Conservation (phyloP, 2,113 vertebrate species). For the Tupaia chinensis region DNA sequence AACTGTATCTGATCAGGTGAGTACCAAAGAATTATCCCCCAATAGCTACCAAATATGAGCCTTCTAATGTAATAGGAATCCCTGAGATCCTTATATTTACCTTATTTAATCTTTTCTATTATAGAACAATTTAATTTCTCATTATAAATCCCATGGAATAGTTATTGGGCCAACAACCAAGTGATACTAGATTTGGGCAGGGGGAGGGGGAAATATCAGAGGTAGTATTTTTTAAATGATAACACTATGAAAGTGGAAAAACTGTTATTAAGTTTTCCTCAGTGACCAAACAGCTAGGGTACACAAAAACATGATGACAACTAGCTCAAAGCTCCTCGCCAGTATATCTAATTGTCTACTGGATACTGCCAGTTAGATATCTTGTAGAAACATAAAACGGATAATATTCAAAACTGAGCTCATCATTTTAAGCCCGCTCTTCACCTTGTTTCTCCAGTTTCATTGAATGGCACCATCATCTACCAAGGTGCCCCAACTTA, state of each 20-base stretch:
- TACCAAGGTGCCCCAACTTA: neutral
- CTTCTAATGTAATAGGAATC: conserved; percentile 10
- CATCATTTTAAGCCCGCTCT: neutral
- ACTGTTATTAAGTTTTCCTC: neutral
- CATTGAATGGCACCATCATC: neutral
- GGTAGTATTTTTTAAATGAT: conserved; percentile 24
- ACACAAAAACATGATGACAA: neutral
- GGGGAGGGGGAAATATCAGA: neutral
- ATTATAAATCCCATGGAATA: conserved; percentile 28
- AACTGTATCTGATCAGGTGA: conserved; percentile 95
- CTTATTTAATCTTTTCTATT: conserved; percentile 33
- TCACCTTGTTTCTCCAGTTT: neutral
- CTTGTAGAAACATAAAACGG: neutral
- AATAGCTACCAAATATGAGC: neutral
- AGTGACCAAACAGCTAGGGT: neutral
- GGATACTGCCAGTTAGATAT: neutral
- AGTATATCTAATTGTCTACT: neutral
- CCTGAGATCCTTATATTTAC: neutral
- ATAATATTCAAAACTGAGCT: conserved; percentile 10
- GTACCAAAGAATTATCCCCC: neutral
- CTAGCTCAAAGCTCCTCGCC: neutral
- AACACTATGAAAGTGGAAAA: conserved; percentile 13
- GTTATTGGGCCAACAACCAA: neutral
- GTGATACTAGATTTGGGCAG: neutral
- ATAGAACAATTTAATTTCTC: conserved; percentile 17